phyloP scores from a whole-genome alignment of 2,797 vertebrate genomes.

The Epinephelus awoara region DNA sequence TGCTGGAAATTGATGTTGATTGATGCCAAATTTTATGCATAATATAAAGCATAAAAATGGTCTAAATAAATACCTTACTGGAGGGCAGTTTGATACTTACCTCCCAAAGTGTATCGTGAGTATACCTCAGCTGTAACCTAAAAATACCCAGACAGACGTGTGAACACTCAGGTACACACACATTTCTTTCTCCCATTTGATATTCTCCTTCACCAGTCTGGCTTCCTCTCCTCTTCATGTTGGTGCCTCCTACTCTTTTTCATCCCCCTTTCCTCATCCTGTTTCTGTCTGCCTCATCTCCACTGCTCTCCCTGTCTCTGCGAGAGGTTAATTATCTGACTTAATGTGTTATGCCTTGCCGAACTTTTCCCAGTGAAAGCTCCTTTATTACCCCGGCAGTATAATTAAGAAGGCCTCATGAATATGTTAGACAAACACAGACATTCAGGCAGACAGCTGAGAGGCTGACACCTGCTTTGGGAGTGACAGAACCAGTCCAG shows the following conservation, averaged over 20 bases:
- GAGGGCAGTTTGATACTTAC: too few species aligned
- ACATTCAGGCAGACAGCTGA: constrained; percentile 39
- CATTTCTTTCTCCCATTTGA: constrained; percentile 26
- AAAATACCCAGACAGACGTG: constrained; percentile 4
- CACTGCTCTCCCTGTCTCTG: constrained; percentile 38
- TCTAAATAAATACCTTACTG: too few species aligned
- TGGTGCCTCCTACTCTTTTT: constrained; percentile 12
- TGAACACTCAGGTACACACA: constrained; percentile 24
- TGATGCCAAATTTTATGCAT: too few species aligned
- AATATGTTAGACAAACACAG: constrained; percentile 58
- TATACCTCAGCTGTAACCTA: too few species aligned
- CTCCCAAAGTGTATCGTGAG: too few species aligned
- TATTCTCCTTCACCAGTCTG: constrained; percentile 27
- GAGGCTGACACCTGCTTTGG: constrained; percentile 56
- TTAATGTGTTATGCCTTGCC: constrained; percentile 72
- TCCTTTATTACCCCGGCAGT: constrained; percentile 67
- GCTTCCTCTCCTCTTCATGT: constrained; percentile 40
- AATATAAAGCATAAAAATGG: too few species aligned
- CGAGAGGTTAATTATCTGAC: constrained; percentile 71
- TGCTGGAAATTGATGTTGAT: too few species aligned
- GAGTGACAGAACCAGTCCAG: constrained; percentile 9
- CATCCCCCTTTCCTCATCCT: constrained; percentile 2
- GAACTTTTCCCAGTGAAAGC: constrained; percentile 64
- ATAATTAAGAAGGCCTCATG: constrained; percentile 71
- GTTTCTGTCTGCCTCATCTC: constrained; percentile 49